Evolutionary conservation across 2,113 vertebrate genomes (phyloP).

Genomic region (Vanacampus margaritifer): DNA sequence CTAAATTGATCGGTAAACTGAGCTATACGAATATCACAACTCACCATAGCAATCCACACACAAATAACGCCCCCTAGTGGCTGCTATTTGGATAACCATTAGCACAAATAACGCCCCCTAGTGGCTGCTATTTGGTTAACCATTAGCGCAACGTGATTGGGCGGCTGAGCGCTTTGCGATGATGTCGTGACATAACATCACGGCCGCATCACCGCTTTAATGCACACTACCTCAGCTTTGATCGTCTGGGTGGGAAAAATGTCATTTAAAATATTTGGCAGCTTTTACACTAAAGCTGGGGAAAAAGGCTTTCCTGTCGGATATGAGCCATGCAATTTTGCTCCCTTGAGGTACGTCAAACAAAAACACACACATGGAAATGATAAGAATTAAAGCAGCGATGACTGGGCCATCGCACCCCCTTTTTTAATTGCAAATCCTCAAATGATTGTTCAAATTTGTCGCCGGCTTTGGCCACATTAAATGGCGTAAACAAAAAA

Average conservation of each 20-base stretch:
- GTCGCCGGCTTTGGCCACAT: not conserved
- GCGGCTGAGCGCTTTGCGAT: not conserved
- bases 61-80: no score
- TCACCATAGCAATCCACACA: no score
- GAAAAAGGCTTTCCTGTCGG: not conserved
- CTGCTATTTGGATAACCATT: no score
- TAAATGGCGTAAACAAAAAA: not conserved
- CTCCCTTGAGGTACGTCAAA: conserved; percentile 1
- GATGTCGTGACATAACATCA: not conserved
- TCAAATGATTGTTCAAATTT: not conserved
- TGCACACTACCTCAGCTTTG: not conserved
- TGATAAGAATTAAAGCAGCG: not conserved
- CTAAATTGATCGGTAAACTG: no score
- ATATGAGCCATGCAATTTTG: not conserved
- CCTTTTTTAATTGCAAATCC: not conserved
- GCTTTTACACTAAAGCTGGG: not conserved
- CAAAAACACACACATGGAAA: not conserved
- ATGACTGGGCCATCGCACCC: not conserved
- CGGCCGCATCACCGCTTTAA: not conserved
- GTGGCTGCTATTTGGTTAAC: no score
- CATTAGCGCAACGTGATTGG: not conserved
- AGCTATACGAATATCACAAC: no score
- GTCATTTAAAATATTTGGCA: not conserved
- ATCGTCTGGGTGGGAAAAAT: not conserved
- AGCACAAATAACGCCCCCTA: not conserved